phyloP scores from a whole-genome alignment of 1,140 invertebrate species.

The Lysiphlebus fabarum region DNA sequence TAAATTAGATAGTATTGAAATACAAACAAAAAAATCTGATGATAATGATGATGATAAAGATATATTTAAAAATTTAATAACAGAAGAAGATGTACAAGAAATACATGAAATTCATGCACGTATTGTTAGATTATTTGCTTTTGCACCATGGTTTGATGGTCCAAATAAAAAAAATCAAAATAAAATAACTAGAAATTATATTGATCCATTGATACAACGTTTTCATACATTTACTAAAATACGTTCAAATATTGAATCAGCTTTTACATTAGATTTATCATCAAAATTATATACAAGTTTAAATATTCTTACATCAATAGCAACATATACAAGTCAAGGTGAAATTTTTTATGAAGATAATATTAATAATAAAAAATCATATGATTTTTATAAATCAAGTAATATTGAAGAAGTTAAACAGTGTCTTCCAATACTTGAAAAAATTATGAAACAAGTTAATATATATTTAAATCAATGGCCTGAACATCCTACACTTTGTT shows the following conservation, averaged over 20 bases:
- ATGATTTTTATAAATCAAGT: slow-evolving; percentile 85
- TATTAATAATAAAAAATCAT: slow-evolving; percentile 36
- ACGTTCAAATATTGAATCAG: slow-evolving; percentile 52
- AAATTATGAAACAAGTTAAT: slow-evolving; percentile 62
- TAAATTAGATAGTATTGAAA: slow-evolving; percentile 11
- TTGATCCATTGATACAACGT: slow-evolving; percentile 59
- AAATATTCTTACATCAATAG: slow-evolving; percentile 45
- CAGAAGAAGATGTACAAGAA: slow-evolving; percentile 59
- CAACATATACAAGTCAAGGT: slow-evolving; percentile 18
- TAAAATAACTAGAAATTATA: slow-evolving; percentile 45
- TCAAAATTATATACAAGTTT: slow-evolving; percentile 58
- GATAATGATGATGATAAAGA: slow-evolving; percentile 1
- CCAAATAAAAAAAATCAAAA: slow-evolving; percentile 35
- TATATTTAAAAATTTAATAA: slow-evolving; percentile 47
- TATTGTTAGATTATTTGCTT: slow-evolving; percentile 59
- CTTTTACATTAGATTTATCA: slow-evolving; percentile 54
- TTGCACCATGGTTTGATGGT: slow-evolving; percentile 57
- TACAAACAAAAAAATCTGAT: background rate
- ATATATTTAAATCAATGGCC: slow-evolving; percentile 81
- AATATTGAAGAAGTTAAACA: slow-evolving; percentile 75
- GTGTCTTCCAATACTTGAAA: slow-evolving; percentile 67
- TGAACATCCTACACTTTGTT: slow-evolving; percentile 81
- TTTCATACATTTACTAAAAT: slow-evolving; percentile 55
- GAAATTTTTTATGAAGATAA: slow-evolving; percentile 22
- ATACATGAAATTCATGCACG: slow-evolving; percentile 61